Conservation (phyloP, 2,888 invertebrate species). For the Erebia aethiops region DNA sequence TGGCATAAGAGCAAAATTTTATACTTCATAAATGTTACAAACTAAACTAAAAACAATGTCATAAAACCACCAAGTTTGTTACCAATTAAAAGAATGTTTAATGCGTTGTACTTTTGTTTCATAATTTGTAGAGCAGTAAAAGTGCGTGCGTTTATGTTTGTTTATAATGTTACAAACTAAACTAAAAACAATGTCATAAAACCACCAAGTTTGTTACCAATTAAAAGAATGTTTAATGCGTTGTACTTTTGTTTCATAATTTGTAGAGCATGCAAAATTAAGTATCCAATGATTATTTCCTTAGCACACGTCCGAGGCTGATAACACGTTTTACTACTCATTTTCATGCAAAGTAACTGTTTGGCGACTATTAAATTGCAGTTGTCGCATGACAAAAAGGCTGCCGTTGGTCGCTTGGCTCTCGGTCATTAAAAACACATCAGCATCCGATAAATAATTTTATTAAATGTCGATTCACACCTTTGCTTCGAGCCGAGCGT, state of each 20-base stretch:
- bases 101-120: not conserved
- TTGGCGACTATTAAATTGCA: conserved; percentile 42
- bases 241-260: conserved; percentile 7
- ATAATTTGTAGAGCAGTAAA: conserved; percentile 15
- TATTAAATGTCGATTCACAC: conserved; percentile 80
- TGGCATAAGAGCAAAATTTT: not conserved
- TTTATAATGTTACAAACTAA: conserved; percentile 10
- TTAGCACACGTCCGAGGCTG: conserved; percentile 19
- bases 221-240: conserved; percentile 5
- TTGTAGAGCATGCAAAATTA: conserved; percentile 21
- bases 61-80: conserved; percentile 1
- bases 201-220: not conserved
- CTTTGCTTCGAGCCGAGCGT: conserved; percentile 63
- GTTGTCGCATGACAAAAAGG: conserved; percentile 44
- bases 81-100: conserved; percentile 5
- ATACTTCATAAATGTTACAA: not conserved
- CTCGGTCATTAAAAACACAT: conserved; percentile 76
- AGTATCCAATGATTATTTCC: conserved; percentile 33
- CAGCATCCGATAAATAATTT: conserved; percentile 73
- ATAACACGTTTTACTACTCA: conserved; percentile 33
- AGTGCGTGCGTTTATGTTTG: conserved; percentile 6
- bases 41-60: not conserved
- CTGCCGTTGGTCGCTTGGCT: conserved; percentile 44
- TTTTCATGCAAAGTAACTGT: conserved; percentile 46
- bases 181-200: conserved; percentile 2